phyloP scores from a whole-genome alignment of 2,797 vertebrate species.

The Myripristis jacobus region DNA sequence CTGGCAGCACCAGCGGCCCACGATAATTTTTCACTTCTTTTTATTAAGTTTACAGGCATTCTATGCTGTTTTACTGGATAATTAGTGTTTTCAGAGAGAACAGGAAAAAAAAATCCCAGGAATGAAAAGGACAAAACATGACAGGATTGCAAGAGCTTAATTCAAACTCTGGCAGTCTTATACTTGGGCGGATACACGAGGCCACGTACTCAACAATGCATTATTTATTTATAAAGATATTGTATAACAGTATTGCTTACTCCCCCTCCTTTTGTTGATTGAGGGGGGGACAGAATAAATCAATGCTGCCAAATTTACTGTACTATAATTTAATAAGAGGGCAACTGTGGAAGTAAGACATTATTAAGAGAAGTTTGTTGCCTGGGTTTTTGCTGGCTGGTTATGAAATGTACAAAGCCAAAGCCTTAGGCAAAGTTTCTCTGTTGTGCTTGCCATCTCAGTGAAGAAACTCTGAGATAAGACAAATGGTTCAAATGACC shows the following conservation, averaged over 20 bases:
- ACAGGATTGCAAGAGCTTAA: slow-evolving; percentile 22
- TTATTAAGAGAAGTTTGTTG: slow-evolving; percentile 19
- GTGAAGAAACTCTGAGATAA: slow-evolving; percentile 74
- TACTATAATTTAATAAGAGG: slow-evolving; percentile 48
- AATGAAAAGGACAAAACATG: slow-evolving; percentile 61
- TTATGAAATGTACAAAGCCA: slow-evolving; percentile 63
- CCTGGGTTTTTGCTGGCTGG: slow-evolving; percentile 20
- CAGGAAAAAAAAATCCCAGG: slow-evolving; percentile 12
- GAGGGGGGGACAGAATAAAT: slow-evolving; percentile 23
- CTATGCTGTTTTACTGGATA: slow-evolving; percentile 22
- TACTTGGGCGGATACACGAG: slow-evolving; percentile 15
- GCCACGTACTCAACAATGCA: slow-evolving; percentile 44
- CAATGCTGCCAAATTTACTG: slow-evolving; percentile 36
- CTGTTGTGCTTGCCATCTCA: slow-evolving; percentile 61
- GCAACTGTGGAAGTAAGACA: slow-evolving; percentile 12
- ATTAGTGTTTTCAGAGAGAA: slow-evolving; percentile 52
- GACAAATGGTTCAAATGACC: slow-evolving; percentile 79
- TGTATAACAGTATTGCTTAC: slow-evolving; percentile 42
- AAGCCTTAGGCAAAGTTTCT: slow-evolving; percentile 67
- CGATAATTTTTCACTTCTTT: slow-evolving; percentile 55
- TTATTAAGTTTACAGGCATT: slow-evolving; percentile 51
- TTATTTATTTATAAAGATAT: slow-evolving; percentile 51
- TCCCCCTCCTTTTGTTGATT: slow-evolving; percentile 30
- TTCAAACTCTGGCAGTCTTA: slow-evolving; percentile 40
- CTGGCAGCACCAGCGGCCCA: slow-evolving; percentile 41